A percentile compares a stretch with the other conserved stretches of the same genome.
These are phyloP conservation scores for Drosophila rubida DNA, from an alignment of 2,888 invertebrate species.

Conservation along the genomic window DNA sequence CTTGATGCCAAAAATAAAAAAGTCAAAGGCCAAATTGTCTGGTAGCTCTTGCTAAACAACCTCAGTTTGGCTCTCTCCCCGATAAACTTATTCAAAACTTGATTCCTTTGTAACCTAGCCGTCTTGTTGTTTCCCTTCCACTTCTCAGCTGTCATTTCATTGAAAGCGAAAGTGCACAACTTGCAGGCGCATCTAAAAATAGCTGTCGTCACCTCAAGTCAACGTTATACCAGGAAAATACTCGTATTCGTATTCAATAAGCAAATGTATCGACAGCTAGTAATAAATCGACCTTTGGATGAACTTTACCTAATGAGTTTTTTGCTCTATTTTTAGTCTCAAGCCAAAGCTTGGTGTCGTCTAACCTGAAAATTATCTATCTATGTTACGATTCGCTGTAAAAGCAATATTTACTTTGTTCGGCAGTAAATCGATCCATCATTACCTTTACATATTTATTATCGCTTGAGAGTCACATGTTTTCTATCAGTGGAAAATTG, in stretches of 20 bases:
- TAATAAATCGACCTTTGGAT: slow-evolving; percentile 10
- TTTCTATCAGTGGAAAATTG: background rate
- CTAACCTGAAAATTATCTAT: slow-evolving; percentile 4
- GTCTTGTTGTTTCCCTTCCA: background rate
- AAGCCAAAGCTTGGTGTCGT: slow-evolving; percentile 2
- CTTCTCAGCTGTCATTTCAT: slow-evolving; percentile 1
- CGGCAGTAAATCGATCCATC: slow-evolving; percentile 24
- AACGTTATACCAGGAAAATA: slow-evolving; percentile 22
- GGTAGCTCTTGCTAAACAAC: slow-evolving; percentile 17
- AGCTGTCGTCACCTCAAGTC: slow-evolving; percentile 21
- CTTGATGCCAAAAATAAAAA: slow-evolving; percentile 23
- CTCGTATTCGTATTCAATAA: slow-evolving; percentile 25
- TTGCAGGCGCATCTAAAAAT: slow-evolving; percentile 53
- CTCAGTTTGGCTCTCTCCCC: background rate
- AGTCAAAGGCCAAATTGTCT: slow-evolving; percentile 36
- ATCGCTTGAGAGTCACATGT: background rate
- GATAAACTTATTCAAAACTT: slow-evolving; percentile 10
- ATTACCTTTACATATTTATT: slow-evolving; percentile 15
- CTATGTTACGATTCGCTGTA: background rate
- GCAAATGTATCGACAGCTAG: slow-evolving; percentile 14
- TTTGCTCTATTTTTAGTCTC: slow-evolving; percentile 29
- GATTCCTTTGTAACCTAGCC: slow-evolving; percentile 1
- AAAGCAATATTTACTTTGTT: background rate
- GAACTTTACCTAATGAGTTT: slow-evolving; percentile 37
- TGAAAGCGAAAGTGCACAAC: slow-evolving; percentile 63